Conservation (phyloP, 2,888 invertebrate species). For the Rhagophthalmus giganteus region DNA sequence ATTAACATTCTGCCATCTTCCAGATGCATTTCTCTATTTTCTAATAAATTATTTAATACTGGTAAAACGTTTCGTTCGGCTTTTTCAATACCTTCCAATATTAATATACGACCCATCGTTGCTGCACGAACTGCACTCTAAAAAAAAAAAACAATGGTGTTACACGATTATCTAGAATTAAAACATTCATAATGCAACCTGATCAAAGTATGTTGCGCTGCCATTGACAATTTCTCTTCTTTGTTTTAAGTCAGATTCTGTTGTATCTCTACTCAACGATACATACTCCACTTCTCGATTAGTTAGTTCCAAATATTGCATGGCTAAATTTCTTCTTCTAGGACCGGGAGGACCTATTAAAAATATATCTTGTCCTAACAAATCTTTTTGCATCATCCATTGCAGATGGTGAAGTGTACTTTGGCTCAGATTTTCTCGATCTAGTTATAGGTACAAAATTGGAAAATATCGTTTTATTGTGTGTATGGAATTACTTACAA, state of each 20-base stretch:
- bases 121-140: conserved; percentile 95
- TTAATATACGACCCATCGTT: conserved; percentile 80
- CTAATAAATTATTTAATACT: conserved; percentile 91
- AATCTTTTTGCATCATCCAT: conserved; percentile 97
- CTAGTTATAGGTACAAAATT: conserved; percentile 43
- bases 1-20: conserved; percentile 95
- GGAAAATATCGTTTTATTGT: no score
- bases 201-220: conserved; percentile 90
- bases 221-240: conserved; percentile 86
- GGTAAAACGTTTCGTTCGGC: conserved; percentile 96
- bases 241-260: conserved; percentile 96
- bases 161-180: no score
- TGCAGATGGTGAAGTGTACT: conserved; percentile 77
- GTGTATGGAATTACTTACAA: conserved; percentile 71
- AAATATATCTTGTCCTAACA: conserved; percentile 92
- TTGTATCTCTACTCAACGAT: conserved; percentile 91
- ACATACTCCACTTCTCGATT: conserved; percentile 92
- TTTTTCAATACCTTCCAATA: conserved; percentile 96
- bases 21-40: conserved; percentile 97
- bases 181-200: conserved; percentile 60
- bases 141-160: conserved; percentile 24
- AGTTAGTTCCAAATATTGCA: conserved; percentile 87
- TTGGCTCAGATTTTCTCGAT: conserved; percentile 66
- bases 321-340: conserved; percentile 76
- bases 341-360: conserved; percentile 90